Conservation (phyloP, 2,797 vertebrate species). For the Pangasius sanitwongsei region DNA sequence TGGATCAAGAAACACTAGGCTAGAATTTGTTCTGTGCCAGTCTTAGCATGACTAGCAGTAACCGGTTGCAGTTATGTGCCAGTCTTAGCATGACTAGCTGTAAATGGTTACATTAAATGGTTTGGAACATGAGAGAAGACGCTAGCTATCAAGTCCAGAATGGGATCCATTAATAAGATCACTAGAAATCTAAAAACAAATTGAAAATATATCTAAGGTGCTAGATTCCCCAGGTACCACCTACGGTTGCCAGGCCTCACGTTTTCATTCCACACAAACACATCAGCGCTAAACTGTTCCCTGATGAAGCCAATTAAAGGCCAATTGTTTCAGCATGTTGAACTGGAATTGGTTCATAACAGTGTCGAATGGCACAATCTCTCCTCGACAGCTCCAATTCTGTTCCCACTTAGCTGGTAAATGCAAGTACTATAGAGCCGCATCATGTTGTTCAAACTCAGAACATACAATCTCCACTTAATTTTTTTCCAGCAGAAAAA, state of each 20-base stretch:
- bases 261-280: conserved; percentile 21
- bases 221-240: not conserved
- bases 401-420: conserved; percentile 17
- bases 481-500: not conserved
- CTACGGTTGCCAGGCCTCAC: not conserved
- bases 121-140: not conserved
- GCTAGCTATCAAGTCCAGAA: not conserved
- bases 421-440: not conserved
- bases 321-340: conserved; percentile 13
- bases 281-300: not conserved
- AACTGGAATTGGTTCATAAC: conserved; percentile 30
- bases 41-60: conserved; percentile 9
- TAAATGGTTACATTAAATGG: not conserved
- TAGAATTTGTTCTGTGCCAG: not conserved
- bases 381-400: conserved; percentile 17
- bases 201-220: conserved; percentile 8
- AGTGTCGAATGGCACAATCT: not conserved
- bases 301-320: conserved; percentile 19
- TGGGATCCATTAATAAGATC: not conserved
- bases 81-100: conserved; percentile 3
- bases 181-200: not conserved
- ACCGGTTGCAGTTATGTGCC: not conserved
- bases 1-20: not conserved
- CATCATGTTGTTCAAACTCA: not conserved
- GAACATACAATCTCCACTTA: not conserved